A percentile compares a stretch with the other conserved stretches of the same genome.
Evolutionary conservation across 2,797 vertebrate species (phyloP).

Genomic region (Enteromius radiatus): DNA sequence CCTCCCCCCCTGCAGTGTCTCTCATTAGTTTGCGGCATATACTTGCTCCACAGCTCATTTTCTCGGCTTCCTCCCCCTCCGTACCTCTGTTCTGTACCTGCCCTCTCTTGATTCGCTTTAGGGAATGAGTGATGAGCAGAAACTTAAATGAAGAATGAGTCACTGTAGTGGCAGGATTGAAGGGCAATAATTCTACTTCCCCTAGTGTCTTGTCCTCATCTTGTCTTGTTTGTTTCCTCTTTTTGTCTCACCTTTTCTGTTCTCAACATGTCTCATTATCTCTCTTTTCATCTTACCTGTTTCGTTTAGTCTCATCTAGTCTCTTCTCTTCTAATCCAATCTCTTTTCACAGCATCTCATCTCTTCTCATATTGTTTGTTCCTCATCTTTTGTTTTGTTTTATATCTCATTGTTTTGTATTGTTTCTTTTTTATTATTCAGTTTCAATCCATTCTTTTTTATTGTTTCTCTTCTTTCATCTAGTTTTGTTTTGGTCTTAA

Average conservation of each 20-base stretch:
- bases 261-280: background rate
- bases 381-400: background rate
- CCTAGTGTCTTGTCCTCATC: background rate
- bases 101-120: slow-evolving; percentile 11
- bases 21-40: background rate
- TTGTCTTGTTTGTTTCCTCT: background rate
- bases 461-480: background rate
- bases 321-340: background rate
- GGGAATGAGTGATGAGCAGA: slow-evolving; percentile 19
- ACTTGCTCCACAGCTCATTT: slow-evolving; percentile 9
- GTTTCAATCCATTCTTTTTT: background rate
- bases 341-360: background rate
- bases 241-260: background rate
- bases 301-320: background rate
- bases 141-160: slow-evolving; percentile 22
- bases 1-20: background rate
- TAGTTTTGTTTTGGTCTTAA: background rate
- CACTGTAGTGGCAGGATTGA: background rate
- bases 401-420: background rate
- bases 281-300: background rate
- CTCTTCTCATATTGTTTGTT: background rate
- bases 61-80: slow-evolving; percentile 18
- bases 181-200: background rate
- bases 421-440: background rate
- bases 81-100: slow-evolving; percentile 15